Base-by-base conservation (phyloP, 2,797 vertebrate genomes). In the Ciconia nigra region DNA sequence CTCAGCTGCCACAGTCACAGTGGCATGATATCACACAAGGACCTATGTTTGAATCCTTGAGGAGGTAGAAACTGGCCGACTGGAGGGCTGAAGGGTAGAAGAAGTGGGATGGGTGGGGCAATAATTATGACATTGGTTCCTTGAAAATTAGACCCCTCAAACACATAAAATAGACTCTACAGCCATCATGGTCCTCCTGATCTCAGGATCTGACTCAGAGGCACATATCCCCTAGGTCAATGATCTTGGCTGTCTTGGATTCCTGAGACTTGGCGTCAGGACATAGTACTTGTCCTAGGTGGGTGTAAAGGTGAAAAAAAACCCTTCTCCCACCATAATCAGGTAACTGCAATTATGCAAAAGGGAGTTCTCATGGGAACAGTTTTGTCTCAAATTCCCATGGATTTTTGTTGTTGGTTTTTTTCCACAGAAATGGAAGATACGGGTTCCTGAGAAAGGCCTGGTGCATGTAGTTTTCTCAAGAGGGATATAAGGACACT, bases 291-390 rank as follows among this genome's bases (percentile, higher is more conserved):
- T 87, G 37, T 89, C 39, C 84, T 81, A 67, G 54, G 46, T 25
- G 0, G 35, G 86, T 59, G 47, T 77, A 84, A 95, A 72, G 46
- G 89, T 83, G 83, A 87, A 96, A 79, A 77, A 69, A 77, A 17
- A 0, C 5, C 37, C 42, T 89, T 90, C 83, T 90, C 71, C 71
- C 46, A 82, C 51, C 29, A 80, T 62, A 87, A 70, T 89, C 93
- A 90, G 83, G 87, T 93, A 96, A 82, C 7, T 6, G 20, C n/a
- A 92, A 57, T 62, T 91, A 90, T 85, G 52, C 19, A 93, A 89
- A 87, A 73, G 19, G 14, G 29, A 70, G 35, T 77, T 90, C 81
- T 85, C 90, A 73, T 87, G 95, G 69, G 87, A 94, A 95, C 80
- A 63, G 44, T 72, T 84, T 85, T 71, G 49, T 69, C 46, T 87